phyloP scores from a whole-genome alignment of 2,888 invertebrate genomes.

The Orthonychiurus folsomi region DNA sequence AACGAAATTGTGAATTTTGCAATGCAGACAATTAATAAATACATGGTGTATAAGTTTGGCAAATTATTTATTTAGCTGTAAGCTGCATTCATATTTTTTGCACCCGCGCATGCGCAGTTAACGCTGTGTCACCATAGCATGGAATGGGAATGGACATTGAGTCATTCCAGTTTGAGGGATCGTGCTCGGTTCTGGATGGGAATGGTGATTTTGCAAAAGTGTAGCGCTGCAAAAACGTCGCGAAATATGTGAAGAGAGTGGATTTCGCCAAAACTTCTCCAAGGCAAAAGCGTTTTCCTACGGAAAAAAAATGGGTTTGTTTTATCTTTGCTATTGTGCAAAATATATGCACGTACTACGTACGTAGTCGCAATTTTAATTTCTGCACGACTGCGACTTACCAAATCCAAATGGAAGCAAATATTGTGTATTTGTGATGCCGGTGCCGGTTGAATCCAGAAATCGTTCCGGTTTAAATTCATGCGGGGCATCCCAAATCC shows the following conservation, averaged over 20 bases:
- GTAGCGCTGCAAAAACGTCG: slow-evolving; percentile 25
- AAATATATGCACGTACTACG: background rate
- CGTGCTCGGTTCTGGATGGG: background rate
- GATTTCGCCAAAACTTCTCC: slow-evolving; percentile 27
- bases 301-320: background rate
- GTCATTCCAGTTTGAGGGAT: background rate
- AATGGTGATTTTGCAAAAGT: slow-evolving; percentile 17
- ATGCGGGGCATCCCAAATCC: background rate
- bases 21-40: too few species aligned
- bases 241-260: slow-evolving; percentile 27
- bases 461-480: background rate
- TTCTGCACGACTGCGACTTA: too few species aligned
- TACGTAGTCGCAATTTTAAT: background rate
- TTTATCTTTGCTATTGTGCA: background rate
- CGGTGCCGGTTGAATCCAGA: background rate
- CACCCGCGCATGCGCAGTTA: too few species aligned
- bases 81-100: too few species aligned
- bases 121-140: background rate
- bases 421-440: background rate
- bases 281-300: slow-evolving; percentile 29
- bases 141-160: background rate
- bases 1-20: too few species aligned
- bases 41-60: too few species aligned
- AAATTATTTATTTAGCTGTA: too few species aligned
- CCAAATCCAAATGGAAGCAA: background rate